Evolutionary conservation across 1,140 invertebrate species (phyloP).

Genomic region (Zaprionus tsacasi): DNA sequence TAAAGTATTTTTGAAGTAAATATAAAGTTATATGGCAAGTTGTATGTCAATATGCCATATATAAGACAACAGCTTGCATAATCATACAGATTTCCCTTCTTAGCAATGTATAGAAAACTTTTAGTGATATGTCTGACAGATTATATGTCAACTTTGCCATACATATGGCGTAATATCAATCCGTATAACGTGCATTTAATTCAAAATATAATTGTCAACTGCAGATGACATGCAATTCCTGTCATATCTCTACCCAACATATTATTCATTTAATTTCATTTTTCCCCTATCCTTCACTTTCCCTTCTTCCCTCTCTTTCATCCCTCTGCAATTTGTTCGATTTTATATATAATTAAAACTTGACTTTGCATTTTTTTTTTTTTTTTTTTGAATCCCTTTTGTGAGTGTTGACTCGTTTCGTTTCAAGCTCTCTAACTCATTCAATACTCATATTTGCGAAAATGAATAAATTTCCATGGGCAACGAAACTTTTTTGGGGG

Average conservation of each 20-base stretch:
- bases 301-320: neutral
- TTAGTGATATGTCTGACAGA: too few relatives aligned
- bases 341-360: constrained; percentile 22
- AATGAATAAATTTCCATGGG: constrained; percentile 7
- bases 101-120: too few relatives aligned
- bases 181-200: neutral
- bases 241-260: neutral
- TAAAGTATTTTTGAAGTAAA: too few relatives aligned
- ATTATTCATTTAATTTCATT: neutral
- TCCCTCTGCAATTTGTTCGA: neutral
- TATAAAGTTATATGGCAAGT: too few relatives aligned
- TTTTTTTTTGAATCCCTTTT: neutral
- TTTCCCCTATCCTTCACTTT: neutral
- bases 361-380: constrained; percentile 7
- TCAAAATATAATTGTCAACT: neutral
- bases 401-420: neutral
- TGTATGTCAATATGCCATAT: too few relatives aligned
- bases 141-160: neutral
- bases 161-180: neutral
- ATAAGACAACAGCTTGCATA: too few relatives aligned
- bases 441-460: constrained; percentile 12
- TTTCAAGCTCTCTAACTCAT: constrained; percentile 5
- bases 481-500: neutral
- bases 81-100: too few relatives aligned
- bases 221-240: neutral